Base-by-base conservation (phyloP, 2,797 vertebrate species). In the Poeciliopsis turneri region DNA sequence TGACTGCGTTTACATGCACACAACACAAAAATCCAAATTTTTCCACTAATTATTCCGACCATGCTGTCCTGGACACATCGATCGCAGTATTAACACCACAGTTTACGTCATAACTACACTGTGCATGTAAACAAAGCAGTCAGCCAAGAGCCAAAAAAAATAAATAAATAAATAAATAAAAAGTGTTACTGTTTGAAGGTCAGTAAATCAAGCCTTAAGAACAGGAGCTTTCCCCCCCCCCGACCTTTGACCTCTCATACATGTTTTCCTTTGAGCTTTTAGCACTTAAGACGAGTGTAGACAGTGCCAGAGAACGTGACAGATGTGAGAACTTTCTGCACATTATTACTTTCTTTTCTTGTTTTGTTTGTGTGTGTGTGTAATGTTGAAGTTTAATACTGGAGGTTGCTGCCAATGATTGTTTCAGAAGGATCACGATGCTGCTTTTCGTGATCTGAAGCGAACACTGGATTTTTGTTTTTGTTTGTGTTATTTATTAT, bases 391-490 rank as follows among this genome's bases (percentile, higher is more conserved):
- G 86, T 87, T 79, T 88, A 84, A 93, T 94, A 91, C 91, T 88
- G 90, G 90, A 95, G 89, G 93, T 91, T 73, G 45, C 72, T 86
- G 88, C 91, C 90, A 82, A 84, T 82, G 91, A 92, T 91, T 91
- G 89, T 93, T 93, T 92, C 87, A 79, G 77, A 87, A 72, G 82
- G 77, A 80, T 70, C 46, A 83, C 74, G 83, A 89, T 76, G 72
- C 86, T 89, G 84, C 88, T 86, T 1, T 1, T 71, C 89, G 83
- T 82, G 39, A 81, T 80, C 88, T 83, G 82, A 91, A 90, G 82
- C 72, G 70, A 87, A 96, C 95, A 96, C 95, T 96, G 95, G 95
- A 96, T 91, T 70, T 13, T 69, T 96, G 82, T 90, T 84, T 88
- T 93, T 76, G 77, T 90, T 59, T 59, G 2, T 59, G 57, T 30